These are phyloP conservation scores for Sinohyriopsis cumingii DNA, from an alignment of 2,888 invertebrate species.

Conservation along the genomic window DNA sequence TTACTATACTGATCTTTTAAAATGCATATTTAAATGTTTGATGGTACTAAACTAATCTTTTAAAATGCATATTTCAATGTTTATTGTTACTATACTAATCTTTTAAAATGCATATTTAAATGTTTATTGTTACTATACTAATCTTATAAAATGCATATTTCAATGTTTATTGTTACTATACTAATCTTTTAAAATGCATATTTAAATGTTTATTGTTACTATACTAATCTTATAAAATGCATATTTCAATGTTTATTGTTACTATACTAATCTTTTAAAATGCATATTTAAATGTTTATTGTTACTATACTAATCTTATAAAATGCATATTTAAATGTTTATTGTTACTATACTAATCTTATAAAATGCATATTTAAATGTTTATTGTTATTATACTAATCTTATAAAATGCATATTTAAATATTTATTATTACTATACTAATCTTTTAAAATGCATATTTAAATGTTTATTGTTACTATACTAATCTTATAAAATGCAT, in stretches of 20 bases:
- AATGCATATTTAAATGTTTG: neutral
- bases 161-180: neutral
- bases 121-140: neutral
- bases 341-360: neutral
- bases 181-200: neutral
- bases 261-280: slow-evolving; percentile 1
- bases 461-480: neutral
- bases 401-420: neutral
- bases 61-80: neutral
- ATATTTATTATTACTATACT: neutral
- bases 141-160: neutral
- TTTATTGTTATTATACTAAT: neutral
- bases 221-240: neutral
- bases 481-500: neutral
- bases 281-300: neutral
- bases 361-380: neutral
- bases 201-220: neutral
- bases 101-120: neutral
- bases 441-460: slow-evolving; percentile 2
- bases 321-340: neutral
- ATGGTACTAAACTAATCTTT: neutral
- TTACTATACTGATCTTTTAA: slow-evolving; percentile 1
- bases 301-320: neutral
- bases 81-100: neutral
- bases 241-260: neutral